phyloP scores from a whole-genome alignment of 2,888 invertebrate species.

The Ochropleura leucogaster region DNA sequence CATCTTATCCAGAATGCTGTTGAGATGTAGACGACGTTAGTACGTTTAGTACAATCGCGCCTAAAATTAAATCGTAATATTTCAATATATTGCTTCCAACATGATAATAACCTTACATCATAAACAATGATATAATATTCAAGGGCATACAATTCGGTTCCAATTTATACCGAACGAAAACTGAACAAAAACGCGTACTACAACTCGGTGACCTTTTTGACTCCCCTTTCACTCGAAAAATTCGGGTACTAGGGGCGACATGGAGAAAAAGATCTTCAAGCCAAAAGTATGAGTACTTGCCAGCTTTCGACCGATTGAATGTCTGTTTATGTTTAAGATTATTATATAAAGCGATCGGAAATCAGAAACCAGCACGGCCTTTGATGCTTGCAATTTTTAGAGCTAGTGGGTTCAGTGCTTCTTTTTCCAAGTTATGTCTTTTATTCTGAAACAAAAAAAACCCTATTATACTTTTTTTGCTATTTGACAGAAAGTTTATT shows the following conservation, averaged over 20 bases:
- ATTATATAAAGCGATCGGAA: constrained; percentile 27
- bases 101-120: constrained; percentile 5
- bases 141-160: constrained; percentile 39
- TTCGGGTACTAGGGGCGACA: no score
- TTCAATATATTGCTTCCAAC: constrained; percentile 9
- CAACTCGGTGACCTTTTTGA: not conserved
- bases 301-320: not conserved
- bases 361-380: constrained; percentile 76
- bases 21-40: not conserved
- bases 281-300: not conserved
- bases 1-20: not conserved
- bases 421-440: constrained; percentile 65
- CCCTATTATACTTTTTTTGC: not conserved
- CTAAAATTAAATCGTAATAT: not conserved
- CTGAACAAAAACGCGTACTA: not conserved
- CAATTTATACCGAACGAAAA: constrained; percentile 3
- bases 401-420: constrained; percentile 74
- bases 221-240: no score
- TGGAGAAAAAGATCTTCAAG: not conserved
- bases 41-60: not conserved
- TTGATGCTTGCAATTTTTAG: constrained; percentile 79
- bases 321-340: constrained; percentile 2
- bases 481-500: not conserved
- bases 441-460: constrained; percentile 74
- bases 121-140: constrained; percentile 34